Percentiles rank a stretch among this genome's conserved stretches.
Evolutionary conservation across 2,888 invertebrate genomes (phyloP).

Genomic region (Andrena trimmerana): DNA sequence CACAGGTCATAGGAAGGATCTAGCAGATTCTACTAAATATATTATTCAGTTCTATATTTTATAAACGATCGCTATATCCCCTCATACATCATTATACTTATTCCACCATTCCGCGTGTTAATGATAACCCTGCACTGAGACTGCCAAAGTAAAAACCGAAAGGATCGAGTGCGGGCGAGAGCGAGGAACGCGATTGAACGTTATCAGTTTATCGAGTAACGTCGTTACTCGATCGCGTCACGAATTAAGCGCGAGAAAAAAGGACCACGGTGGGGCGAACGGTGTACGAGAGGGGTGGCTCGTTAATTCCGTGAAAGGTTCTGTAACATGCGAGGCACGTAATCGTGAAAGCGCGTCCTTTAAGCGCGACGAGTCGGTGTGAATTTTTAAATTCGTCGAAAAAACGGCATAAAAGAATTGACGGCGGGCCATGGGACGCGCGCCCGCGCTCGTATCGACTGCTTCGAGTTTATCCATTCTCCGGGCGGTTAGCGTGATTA

Average conservation of each 20-base stretch:
- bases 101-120: too few species aligned
- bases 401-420: conserved; percentile 40
- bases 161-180: too few species aligned
- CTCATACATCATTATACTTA: too few species aligned
- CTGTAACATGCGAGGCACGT: conserved; percentile 18
- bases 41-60: too few species aligned
- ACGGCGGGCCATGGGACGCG: conserved; percentile 26
- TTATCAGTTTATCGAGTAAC: conserved; percentile 2
- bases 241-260: conserved; percentile 15
- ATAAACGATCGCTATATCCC: too few species aligned
- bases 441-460: not conserved
- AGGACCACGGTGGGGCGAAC: not conserved
- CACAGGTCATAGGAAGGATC: too few species aligned
- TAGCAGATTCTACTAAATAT: too few species aligned
- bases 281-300: not conserved
- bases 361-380: conserved; percentile 25
- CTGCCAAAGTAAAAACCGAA: too few species aligned
- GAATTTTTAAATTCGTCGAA: conserved; percentile 36
- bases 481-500: conserved; percentile 80
- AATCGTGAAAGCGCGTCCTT: conserved; percentile 31
- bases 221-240: not conserved
- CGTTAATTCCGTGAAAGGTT: conserved; percentile 30
- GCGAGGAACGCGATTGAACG: conserved; percentile 1
- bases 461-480: conserved; percentile 57
- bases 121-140: too few species aligned